Conservation (phyloP, 1,140 invertebrate species). For the Drosophila sucinea region DNA sequence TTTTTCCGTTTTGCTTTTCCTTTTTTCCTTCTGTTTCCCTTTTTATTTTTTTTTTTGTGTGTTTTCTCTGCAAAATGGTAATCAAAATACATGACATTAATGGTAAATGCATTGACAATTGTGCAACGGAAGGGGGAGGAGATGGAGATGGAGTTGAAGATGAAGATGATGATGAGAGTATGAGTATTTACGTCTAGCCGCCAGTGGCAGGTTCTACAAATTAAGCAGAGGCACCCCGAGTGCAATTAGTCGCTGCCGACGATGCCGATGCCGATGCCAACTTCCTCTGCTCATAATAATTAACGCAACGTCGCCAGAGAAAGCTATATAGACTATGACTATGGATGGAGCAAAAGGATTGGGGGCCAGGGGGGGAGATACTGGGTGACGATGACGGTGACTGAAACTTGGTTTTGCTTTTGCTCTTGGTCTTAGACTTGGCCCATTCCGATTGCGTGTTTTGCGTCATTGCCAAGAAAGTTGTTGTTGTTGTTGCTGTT, state of each 20-base stretch:
- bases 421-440: constrained; percentile 16
- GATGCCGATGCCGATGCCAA: constrained; percentile 39
- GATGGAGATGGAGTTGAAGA: not conserved
- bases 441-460: constrained; percentile 73
- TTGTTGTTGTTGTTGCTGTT: constrained; percentile 29
- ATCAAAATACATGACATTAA: constrained; percentile 19
- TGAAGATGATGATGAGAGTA: constrained; percentile 16
- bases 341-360: not conserved
- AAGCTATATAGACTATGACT: constrained; percentile 35
- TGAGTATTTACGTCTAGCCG: constrained; percentile 39
- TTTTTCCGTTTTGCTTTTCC: not conserved
- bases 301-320: constrained; percentile 67
- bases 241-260: constrained; percentile 70
- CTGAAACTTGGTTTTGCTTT: not conserved
- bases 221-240: constrained; percentile 45
- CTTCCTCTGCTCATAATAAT: constrained; percentile 78
- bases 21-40: too few relatives aligned
- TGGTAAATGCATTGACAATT: constrained; percentile 10
- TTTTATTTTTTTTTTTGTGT: constrained; percentile 12
- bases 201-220: constrained; percentile 39
- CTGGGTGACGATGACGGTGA: constrained; percentile 1
- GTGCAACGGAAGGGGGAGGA: not conserved
- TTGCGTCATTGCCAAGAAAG: constrained; percentile 72
- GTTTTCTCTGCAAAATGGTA: constrained; percentile 20
- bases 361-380: not conserved